Percentiles rank a stretch among this genome's conserved stretches.
phyloP scores from a whole-genome alignment of 2,113 vertebrate genomes.

The Epinephelus lanceolatus region DNA sequence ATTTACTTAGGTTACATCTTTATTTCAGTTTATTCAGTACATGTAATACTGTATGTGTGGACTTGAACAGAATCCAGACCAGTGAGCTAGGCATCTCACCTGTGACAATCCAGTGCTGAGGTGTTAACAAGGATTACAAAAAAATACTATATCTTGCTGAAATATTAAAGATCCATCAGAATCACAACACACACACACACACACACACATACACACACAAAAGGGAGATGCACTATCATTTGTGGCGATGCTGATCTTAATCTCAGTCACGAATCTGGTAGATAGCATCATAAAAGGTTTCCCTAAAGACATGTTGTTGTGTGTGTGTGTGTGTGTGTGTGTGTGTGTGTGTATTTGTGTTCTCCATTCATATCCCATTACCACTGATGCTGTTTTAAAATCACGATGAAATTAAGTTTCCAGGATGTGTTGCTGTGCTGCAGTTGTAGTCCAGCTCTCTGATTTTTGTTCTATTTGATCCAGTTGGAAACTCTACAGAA shows the following conservation, averaged over 20 bases:
- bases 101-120: not conserved
- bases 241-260: not conserved
- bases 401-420: not conserved
- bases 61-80: not conserved
- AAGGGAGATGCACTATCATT: not conserved
- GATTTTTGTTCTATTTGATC: not conserved
- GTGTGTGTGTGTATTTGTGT: conserved; percentile 16
- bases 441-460: not conserved
- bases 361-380: not conserved
- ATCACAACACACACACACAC: not conserved
- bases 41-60: not conserved
- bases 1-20: not conserved
- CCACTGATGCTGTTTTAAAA: not conserved
- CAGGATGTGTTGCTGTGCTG: not conserved
- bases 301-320: no score
- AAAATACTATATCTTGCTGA: not conserved
- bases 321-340: no score
- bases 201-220: not conserved
- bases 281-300: not conserved
- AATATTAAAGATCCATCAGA: not conserved
- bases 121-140: not conserved
- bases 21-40: not conserved
- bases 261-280: not conserved
- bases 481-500: not conserved
- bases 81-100: not conserved